Base-by-base conservation (phyloP, 2,888 invertebrate species). In the Cataglyphis cursor region DNA sequence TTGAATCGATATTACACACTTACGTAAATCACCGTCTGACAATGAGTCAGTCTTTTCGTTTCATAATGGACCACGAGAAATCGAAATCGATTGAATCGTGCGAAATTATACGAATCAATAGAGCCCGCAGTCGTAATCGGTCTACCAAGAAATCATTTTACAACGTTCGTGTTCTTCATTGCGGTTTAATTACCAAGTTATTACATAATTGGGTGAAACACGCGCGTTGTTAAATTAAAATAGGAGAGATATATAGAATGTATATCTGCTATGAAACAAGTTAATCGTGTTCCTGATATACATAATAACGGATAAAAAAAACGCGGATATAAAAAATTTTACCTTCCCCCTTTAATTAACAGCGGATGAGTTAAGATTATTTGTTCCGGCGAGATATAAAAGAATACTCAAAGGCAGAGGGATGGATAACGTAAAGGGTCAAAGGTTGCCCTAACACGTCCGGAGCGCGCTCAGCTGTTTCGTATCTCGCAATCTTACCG, bases 151-250 rank as follows among this genome's bases (percentile, higher is more conserved):
- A 89, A 89, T 86, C 84, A 76, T 74, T 81, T 87, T 85, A 78
- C 74, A 81, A 80, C n/a, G 51, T 21, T 51, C 64, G 74, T 75
- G 74, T 88, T 84, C 89, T 86, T 88, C 87, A 86, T 89, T 76
- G 86, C 86, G 88, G 91, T 92, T 91, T 91, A 92, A 92, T 92
- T 92, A 90, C 87, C 82, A 85, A 85, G 82, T 89, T 88, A 87
- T 93, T 93, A 89, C 89, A 88, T 90, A 92, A 92, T 92, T 91
- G 90, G 87, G 91, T 92, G 87, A 78, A 78, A 70, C 6, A 51
- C 35, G 24, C 59, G 41, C 21, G 44, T 72, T 72, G 28, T 70
- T 35, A n/a, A 78, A 59, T 78, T 78, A 48, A 35, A 66, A 28
- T 75, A 31, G 28, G 21, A 28, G 21, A 28, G 10, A 15, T 31